Base-by-base conservation (phyloP, 2,888 invertebrate genomes). In the Deilephila porcellus region DNA sequence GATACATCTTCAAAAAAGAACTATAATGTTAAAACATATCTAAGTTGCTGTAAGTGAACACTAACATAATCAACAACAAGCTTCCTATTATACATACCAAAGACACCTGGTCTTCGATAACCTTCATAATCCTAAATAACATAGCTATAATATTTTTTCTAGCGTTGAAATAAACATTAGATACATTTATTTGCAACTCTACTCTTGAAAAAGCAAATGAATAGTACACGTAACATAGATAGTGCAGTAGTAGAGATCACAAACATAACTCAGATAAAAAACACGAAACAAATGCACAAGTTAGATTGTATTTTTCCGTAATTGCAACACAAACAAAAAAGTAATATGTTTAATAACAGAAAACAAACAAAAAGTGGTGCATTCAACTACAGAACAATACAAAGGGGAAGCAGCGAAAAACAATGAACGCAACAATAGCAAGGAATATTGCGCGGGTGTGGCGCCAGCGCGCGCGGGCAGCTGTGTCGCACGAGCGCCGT, bases 281-380 rank as follows among this genome's bases (percentile, higher is more conserved):
- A 60, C 29, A n/a, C 56, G 17, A 11, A 52, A 67, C 45, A 67
- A 67, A 67, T 17, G 17, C 25, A 67, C 25, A 52, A 67, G 67
- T 67, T 52, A 25, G 45, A 67, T 67, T 67, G 67, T 37, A 17
- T 67, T 67, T 67, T 67, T 52, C 25, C 67, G 67, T 67, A 52
- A 67, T 67, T 25, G 52, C 67, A 67, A 67, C 67, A 67, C 67
- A 67, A 52, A 67, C 64, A 67, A 67, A 67, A 52, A 67, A 67
- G 67, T 67, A 67, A 67, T 67, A 67, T 67, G 67, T 67, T 67
- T 67, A 67, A 67, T 67, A 67, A 67, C 67, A 67, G 67, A 67
- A 67, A 67, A 67, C 67, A 67, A 67, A 67, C 67, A 67, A 67
- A 67, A 67, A 67, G 67, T 52, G 52, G 45, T 67, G 67, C 67